Evolutionary conservation across 2,113 vertebrate species (phyloP).

Genomic region (Pogona vitticeps): DNA sequence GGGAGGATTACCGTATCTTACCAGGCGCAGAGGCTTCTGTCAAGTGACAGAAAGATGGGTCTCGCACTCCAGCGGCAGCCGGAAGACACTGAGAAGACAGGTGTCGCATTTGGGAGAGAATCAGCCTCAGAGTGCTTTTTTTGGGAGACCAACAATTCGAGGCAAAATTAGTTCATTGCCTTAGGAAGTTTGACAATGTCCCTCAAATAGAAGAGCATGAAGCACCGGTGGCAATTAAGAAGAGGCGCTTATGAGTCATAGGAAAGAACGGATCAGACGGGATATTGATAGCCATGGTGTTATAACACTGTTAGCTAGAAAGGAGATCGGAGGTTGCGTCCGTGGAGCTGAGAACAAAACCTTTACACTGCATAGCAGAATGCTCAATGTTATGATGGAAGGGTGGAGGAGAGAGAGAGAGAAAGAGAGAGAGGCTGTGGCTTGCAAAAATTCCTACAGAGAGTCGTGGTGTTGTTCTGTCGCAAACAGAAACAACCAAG

Average conservation of each 20-base stretch:
- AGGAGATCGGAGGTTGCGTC: background rate
- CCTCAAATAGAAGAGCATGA: background rate
- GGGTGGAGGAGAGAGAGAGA: background rate
- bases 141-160: background rate
- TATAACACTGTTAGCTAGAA: background rate
- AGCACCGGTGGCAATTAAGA: constrained; percentile 12
- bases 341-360: background rate
- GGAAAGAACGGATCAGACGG: background rate
- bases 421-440: no score
- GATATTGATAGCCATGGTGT: no score
- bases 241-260: constrained; percentile 11
- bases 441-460: no score
- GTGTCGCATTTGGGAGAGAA: background rate
- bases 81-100: background rate
- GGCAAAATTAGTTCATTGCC: constrained; percentile 5
- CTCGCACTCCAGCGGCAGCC: background rate
- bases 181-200: constrained; percentile 18
- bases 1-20: background rate
- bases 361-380: no score
- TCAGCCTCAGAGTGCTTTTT: background rate
- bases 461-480: no score
- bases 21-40: background rate
- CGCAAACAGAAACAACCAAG: no score
- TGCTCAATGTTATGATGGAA: background rate
- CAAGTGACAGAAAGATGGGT: background rate